Conservation (phyloP, 2,888 invertebrate genomes). For the Dynastes maya region DNA sequence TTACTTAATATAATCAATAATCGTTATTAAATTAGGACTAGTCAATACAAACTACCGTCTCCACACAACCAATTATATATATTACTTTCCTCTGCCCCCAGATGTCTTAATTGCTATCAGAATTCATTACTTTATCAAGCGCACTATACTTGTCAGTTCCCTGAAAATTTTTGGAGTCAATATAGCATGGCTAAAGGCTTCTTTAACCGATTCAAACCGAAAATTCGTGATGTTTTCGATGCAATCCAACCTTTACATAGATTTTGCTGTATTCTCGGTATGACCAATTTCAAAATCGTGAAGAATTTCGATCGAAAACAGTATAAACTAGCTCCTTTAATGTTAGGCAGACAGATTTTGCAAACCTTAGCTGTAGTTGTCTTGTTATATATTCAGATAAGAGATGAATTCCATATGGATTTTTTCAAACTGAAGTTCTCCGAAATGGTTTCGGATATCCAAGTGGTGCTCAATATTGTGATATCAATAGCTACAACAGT, state of each 20-base stretch:
- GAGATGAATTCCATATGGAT: neutral
- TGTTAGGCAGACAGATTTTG: neutral
- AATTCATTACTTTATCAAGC: too few relatives aligned
- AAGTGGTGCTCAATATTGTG: neutral
- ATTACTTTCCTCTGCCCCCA: too few relatives aligned
- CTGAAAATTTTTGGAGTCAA: too few relatives aligned
- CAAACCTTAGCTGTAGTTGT: neutral
- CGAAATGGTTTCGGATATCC: neutral
- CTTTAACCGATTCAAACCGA: neutral
- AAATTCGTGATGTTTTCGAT: slow-evolving; percentile 22
- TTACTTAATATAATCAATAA: too few relatives aligned
- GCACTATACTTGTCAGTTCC: too few relatives aligned
- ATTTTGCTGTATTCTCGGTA: slow-evolving; percentile 1
- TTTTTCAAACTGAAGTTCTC: neutral
- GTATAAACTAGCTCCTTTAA: neutral
- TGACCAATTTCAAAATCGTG: slow-evolving; percentile 19
- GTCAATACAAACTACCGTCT: too few relatives aligned
- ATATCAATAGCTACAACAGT: neutral
- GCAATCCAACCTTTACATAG: slow-evolving; percentile 1
- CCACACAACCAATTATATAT: too few relatives aligned
- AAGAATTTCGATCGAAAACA: neutral
- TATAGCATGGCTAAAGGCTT: neutral
- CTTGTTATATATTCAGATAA: neutral
- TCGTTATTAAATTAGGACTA: too few relatives aligned
- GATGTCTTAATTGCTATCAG: too few relatives aligned